Conservation (phyloP, 92 coral and sea anemone genomes). For the Ricordea florida region DNA sequence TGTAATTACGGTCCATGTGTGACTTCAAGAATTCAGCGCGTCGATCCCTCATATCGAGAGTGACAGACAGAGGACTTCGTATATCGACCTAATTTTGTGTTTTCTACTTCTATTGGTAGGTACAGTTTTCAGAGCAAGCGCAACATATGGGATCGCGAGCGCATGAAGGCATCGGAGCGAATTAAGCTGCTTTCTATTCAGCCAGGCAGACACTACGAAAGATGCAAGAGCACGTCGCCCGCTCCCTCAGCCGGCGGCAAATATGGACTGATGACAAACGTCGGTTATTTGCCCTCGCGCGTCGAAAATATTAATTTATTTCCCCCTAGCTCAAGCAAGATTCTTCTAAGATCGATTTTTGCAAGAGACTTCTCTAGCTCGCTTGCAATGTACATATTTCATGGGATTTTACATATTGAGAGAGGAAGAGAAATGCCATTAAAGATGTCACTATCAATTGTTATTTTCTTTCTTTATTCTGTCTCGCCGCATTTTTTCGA, state of each 20-base stretch:
- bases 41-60: too few species aligned
- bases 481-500: neutral
- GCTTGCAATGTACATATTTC: constrained; percentile 27
- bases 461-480: neutral
- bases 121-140: constrained; percentile 89
- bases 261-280: too few species aligned
- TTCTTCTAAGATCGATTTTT: constrained; percentile 36
- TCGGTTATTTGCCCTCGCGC: neutral
- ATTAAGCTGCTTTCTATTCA: neutral
- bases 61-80: too few species aligned
- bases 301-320: constrained; percentile 45
- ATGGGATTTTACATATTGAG: constrained; percentile 37
- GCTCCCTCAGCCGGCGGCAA: too few species aligned
- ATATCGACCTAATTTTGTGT: neutral
- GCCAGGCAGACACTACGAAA: neutral
- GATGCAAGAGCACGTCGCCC: too few species aligned
- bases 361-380: constrained; percentile 2
- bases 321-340: constrained; percentile 31
- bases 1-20: neutral
- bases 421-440: too few species aligned
- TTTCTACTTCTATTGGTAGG: constrained; percentile 51
- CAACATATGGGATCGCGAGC: constrained; percentile 70
- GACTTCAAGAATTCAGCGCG: constrained; percentile 22
- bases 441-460: too few species aligned
- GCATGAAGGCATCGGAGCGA: constrained; percentile 62